phyloP scores from a whole-genome alignment of 1,140 invertebrate genomes.

The Radopholus similis region DNA sequence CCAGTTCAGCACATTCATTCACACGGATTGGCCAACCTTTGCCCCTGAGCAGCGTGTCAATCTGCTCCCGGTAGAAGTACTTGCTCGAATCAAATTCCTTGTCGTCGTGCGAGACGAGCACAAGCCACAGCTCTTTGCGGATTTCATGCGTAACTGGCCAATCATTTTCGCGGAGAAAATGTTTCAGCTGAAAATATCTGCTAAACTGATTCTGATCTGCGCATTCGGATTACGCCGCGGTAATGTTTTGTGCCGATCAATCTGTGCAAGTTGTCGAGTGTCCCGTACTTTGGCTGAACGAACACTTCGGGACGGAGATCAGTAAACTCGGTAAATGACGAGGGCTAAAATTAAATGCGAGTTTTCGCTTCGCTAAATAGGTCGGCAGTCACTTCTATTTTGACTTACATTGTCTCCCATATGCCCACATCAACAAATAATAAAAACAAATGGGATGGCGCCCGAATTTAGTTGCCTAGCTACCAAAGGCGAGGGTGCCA shows the following conservation, averaged over 20 bases:
- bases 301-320: slow-evolving; percentile 16
- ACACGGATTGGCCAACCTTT: slow-evolving; percentile 30
- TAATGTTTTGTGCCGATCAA: slow-evolving; percentile 1
- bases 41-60: slow-evolving; percentile 44
- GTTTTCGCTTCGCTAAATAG: neutral
- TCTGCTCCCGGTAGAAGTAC: slow-evolving; percentile 40
- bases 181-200: slow-evolving; percentile 47
- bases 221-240: slow-evolving; percentile 1
- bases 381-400: neutral
- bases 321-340: slow-evolving; percentile 13
- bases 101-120: slow-evolving; percentile 39
- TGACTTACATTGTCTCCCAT: neutral
- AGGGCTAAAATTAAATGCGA: neutral
- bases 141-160: slow-evolving; percentile 57
- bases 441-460: neutral
- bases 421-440: neutral
- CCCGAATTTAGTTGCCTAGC: neutral
- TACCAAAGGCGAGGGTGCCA: neutral
- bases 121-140: slow-evolving; percentile 43
- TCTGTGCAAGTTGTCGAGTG: neutral
- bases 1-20: neutral
- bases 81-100: slow-evolving; percentile 54
- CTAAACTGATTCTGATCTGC: neutral
- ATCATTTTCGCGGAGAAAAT: slow-evolving; percentile 55
- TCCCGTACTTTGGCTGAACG: neutral